These are phyloP conservation scores for Procambarus clarkii DNA, from an alignment of 1,140 invertebrate species.

Conservation along the genomic window DNA sequence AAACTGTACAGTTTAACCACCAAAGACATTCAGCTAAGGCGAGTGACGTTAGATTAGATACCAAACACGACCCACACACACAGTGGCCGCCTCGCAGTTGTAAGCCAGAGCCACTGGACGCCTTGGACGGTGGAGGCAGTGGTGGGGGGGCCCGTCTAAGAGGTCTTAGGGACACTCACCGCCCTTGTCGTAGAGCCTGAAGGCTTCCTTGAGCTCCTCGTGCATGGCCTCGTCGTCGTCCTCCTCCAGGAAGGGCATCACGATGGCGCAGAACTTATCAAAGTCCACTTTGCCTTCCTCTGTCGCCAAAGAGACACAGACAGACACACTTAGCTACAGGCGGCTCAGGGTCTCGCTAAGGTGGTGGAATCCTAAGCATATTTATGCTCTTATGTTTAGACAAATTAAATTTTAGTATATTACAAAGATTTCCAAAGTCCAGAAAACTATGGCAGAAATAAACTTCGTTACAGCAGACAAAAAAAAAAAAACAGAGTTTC, in stretches of 20 bases:
- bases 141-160: not conserved
- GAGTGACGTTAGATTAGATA: no score
- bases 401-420: not conserved
- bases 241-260: slow-evolving; percentile 76
- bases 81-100: no score
- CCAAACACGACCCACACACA: no score
- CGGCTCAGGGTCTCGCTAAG: no score
- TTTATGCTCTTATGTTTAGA: not conserved
- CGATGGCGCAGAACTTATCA: slow-evolving; percentile 77
- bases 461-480: no score
- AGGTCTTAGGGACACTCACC: slow-evolving; percentile 74
- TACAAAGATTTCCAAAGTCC: no score
- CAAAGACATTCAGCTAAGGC: no score
- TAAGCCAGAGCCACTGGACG: no score
- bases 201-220: slow-evolving; percentile 95
- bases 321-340: no score
- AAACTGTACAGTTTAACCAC: no score
- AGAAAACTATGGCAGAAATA: no score
- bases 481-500: no score
- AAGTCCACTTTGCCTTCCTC: slow-evolving; percentile 76
- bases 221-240: slow-evolving; percentile 95
- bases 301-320: slow-evolving; percentile 1
- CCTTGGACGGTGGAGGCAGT: not conserved
- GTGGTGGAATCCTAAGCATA: not conserved
- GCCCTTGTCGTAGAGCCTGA: slow-evolving; percentile 88